Conservation (phyloP, 2,888 invertebrate species). For the Lacanobia oleracea region DNA sequence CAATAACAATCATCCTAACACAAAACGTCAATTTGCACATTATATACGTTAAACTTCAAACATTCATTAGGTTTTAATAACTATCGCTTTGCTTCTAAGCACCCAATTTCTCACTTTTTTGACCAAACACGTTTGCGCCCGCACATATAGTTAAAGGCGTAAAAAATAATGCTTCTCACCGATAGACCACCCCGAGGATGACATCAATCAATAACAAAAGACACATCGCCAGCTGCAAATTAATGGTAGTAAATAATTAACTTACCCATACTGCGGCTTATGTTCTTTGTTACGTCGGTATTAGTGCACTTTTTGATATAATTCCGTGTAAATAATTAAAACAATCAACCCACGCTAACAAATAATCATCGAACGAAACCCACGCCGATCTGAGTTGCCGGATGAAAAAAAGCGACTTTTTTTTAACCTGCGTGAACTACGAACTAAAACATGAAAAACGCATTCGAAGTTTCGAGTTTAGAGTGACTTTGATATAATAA, state of each 20-base stretch:
- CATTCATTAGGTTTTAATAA: conserved; percentile 36
- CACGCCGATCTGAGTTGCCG: conserved; percentile 88
- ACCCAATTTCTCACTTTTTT: conserved; percentile 51
- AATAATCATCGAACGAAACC: conserved; percentile 81
- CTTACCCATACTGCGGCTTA: conserved; percentile 78
- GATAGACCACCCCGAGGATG: conserved; percentile 79
- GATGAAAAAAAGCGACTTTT: conserved; percentile 53
- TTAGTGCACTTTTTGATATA: conserved; percentile 64
- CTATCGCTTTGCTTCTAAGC: conserved; percentile 48
- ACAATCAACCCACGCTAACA: conserved; percentile 86
- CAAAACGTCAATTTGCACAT: conserved; percentile 28
- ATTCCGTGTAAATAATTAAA: conserved; percentile 72
- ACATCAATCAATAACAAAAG: conserved; percentile 84
- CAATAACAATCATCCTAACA: conserved; percentile 58
- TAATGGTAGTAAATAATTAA: conserved; percentile 59
- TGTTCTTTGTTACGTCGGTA: conserved; percentile 63
- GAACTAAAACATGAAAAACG: background rate
- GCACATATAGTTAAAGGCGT: conserved; percentile 69
- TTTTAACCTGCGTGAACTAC: background rate
- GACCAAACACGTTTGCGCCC: conserved; percentile 66
- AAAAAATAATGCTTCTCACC: conserved; percentile 72
- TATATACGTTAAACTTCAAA: conserved; percentile 13
- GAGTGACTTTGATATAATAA: background rate
- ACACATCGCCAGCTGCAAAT: conserved; percentile 56
- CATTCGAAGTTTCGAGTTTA: conserved; percentile 33